phyloP scores from a whole-genome alignment of 2,113 vertebrate genomes.

The Passer montanus region DNA sequence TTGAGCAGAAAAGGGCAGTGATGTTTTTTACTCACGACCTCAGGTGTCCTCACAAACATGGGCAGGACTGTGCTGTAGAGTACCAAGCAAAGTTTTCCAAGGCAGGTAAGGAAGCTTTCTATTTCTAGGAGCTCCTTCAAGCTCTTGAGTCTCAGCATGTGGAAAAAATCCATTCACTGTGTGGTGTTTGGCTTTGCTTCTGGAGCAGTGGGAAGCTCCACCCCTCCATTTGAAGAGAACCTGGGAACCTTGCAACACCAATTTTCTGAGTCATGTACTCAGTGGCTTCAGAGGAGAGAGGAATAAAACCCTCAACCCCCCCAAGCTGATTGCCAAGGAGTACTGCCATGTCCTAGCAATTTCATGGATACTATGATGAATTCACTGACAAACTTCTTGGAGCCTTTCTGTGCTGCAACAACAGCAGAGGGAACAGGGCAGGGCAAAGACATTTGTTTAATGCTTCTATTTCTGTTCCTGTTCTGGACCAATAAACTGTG shows the following conservation, averaged over 20 bases:
- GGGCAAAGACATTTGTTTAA: neutral
- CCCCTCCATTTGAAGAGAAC: neutral
- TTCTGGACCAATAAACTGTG: neutral
- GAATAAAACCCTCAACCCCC: neutral
- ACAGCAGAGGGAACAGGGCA: neutral
- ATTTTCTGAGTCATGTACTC: neutral
- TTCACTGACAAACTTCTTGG: neutral
- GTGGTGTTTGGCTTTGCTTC: neutral
- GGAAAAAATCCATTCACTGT: neutral
- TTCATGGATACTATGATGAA: neutral
- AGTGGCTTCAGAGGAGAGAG: neutral
- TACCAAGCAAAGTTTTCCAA: constrained; percentile 5
- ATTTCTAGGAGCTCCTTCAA: neutral
- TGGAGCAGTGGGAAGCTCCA: neutral
- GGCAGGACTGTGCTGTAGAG: neutral
- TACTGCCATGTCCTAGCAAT: neutral
- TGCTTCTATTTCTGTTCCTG: neutral
- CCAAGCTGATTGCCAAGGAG: neutral
- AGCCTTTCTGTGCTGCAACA: neutral
- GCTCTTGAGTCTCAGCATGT: neutral
- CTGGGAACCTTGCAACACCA: neutral
- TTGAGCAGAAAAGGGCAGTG: neutral
- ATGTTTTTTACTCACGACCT: neutral
- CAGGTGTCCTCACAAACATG: neutral
- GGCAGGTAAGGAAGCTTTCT: neutral